These are phyloP conservation scores for Nephrotoma flavescens DNA, from an alignment of 2,888 invertebrate genomes.

Conservation along the genomic window DNA sequence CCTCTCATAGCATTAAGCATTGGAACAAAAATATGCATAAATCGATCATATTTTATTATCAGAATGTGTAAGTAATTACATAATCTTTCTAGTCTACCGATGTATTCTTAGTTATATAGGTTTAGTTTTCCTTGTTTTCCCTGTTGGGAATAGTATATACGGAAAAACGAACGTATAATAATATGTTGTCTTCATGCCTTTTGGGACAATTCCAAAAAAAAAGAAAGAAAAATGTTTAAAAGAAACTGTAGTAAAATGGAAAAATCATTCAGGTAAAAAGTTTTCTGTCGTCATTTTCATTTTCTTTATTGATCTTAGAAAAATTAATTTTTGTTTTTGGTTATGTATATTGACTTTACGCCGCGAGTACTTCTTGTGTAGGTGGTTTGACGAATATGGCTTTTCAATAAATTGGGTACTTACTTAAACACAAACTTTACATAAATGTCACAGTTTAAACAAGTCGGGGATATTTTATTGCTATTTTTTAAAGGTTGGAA, in stretches of 20 bases:
- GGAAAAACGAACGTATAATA: background rate
- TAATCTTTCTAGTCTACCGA: background rate
- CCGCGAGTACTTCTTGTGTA: background rate
- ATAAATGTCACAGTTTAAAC: too few species aligned
- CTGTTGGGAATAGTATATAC: background rate
- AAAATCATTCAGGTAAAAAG: background rate
- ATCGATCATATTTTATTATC: background rate
- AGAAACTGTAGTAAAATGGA: background rate
- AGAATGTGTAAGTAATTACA: background rate
- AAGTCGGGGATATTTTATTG: too few species aligned
- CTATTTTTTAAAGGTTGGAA: too few species aligned
- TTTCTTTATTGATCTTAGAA: background rate
- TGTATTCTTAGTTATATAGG: background rate
- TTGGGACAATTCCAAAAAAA: background rate
- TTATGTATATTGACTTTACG: background rate
- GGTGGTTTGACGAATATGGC: background rate
- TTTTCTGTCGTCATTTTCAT: background rate
- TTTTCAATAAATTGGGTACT: background rate
- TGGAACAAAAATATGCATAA: background rate
- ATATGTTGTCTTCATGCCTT: background rate
- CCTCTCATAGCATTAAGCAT: too few species aligned
- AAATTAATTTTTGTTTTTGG: background rate
- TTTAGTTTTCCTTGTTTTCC: background rate
- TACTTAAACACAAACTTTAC: too few species aligned
- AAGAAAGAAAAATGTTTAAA: background rate